Percentiles rank a stretch among this genome's conserved stretches.
Evolutionary conservation across 2,888 invertebrate genomes (phyloP).

Genomic region (Scaptomyza cyrtandrae): DNA sequence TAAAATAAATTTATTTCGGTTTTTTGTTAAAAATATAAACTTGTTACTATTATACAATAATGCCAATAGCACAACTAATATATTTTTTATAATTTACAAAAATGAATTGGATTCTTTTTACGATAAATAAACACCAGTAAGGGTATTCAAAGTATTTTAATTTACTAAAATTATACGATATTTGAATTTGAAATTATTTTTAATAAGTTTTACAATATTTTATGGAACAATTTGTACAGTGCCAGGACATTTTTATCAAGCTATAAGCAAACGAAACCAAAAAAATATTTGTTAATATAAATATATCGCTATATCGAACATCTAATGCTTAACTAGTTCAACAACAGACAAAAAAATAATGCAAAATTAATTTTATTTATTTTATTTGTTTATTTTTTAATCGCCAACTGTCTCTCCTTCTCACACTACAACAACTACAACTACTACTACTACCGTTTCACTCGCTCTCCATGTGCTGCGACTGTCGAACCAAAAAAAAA

Average conservation of each 20-base stretch:
- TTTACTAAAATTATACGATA: constrained; percentile 9
- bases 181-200: constrained; percentile 44
- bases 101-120: neutral
- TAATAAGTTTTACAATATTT: constrained; percentile 62
- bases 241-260: constrained; percentile 83
- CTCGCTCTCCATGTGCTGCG: constrained; percentile 43
- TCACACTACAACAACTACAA: constrained; percentile 32
- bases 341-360: constrained; percentile 37
- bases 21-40: neutral
- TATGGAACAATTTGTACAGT: constrained; percentile 78
- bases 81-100: constrained; percentile 1
- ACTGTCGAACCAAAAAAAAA: constrained; percentile 29
- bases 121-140: neutral
- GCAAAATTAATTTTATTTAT: constrained; percentile 68
- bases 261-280: constrained; percentile 22
- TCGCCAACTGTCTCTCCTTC: constrained; percentile 56
- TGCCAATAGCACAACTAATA: too few relatives aligned
- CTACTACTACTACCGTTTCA: constrained; percentile 24
- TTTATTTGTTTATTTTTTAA: constrained; percentile 68
- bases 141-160: constrained; percentile 7
- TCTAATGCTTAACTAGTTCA: constrained; percentile 54
- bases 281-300: constrained; percentile 21
- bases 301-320: constrained; percentile 39
- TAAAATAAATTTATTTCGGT: neutral
- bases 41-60: neutral